Conservation (phyloP, 2,113 vertebrate species). For the Thermophis baileyi region DNA sequence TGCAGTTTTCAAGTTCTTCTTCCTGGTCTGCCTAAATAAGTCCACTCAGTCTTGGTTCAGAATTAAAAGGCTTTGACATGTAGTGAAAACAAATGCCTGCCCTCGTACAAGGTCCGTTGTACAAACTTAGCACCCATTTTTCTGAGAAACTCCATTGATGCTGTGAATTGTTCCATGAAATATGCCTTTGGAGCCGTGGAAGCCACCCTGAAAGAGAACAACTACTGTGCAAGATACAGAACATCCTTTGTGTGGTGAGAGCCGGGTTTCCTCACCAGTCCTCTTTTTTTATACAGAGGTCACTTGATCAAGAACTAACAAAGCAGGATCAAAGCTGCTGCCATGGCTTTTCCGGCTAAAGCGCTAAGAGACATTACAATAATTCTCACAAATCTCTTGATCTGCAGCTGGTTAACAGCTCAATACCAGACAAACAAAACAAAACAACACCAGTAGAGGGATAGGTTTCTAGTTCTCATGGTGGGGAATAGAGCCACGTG, state of each 20-base stretch:
- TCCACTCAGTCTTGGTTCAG: slow-evolving; percentile 64
- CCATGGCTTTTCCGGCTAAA: slow-evolving; percentile 19
- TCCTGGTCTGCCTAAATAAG: slow-evolving; percentile 59
- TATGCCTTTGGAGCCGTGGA: slow-evolving; percentile 75
- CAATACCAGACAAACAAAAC: background rate
- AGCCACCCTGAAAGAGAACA: slow-evolving; percentile 73
- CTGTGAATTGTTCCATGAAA: slow-evolving; percentile 85
- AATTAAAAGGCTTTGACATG: slow-evolving; percentile 67
- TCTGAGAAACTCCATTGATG: slow-evolving; percentile 77
- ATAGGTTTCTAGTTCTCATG: slow-evolving; percentile 9
- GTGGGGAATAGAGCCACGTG: too few species aligned
- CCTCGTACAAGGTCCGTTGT: slow-evolving; percentile 58
- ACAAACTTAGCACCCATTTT: slow-evolving; percentile 74
- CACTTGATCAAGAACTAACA: slow-evolving; percentile 67
- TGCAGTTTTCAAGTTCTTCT: slow-evolving; percentile 25
- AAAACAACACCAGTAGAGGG: background rate
- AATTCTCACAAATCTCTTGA: slow-evolving; percentile 21
- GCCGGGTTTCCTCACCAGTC: slow-evolving; percentile 45
- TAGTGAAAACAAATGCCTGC: slow-evolving; percentile 63
- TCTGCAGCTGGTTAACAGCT: background rate
- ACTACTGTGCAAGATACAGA: slow-evolving; percentile 85
- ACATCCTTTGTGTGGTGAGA: slow-evolving; percentile 76
- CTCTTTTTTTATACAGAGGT: slow-evolving; percentile 60
- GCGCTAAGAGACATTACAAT: rapidly evolving
- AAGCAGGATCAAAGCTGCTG: slow-evolving; percentile 65